Evolutionary conservation across 2,797 vertebrate species (phyloP), one percentile per base, ranked within the genome.

Genomic region (Catharus ustulatus): DNA sequence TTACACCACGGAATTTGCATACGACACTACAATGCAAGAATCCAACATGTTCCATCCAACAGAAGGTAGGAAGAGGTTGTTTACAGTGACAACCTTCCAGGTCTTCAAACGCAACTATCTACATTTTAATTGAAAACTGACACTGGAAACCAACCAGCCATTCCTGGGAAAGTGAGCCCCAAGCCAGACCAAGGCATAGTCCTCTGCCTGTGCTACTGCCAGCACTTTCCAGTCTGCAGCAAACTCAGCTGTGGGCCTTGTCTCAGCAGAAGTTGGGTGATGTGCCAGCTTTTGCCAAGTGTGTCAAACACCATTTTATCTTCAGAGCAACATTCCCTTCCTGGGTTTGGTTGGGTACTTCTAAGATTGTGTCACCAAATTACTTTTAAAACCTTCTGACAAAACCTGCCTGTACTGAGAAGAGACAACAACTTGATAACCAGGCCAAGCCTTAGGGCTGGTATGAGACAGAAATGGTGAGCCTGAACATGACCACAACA

Each of bases 171-270:
- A 77, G 63, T 2, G 3, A 89, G 57, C 23, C 11, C 46, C 1
- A 0, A 10, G 38, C 24, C 30, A 42, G 34, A 32, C 48, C n/a
- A 82, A 61, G 43, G 13, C 4, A 1, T 0, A 11, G 20, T 7
- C 36, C 42, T 76, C 76, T 61, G 40, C 38, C 21, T 0, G 0
- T 3, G 23, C 69, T 68, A 58, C 30, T 18, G 24, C 15, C 1
- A 0, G 52, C 9, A 6, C n/a, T 52, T 73, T 45, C 32, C 67
- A 34, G 26, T 4, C 24, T 29, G 22, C 64, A 51, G 29, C 59
- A 59, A 45, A 52, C 34, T 54, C 43, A 46, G 62, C 0, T 7
- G 4, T 1, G 9, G 32, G 48, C 36, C 59, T 48, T 22, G 67
- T 18, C 59, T 55, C 59, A 54, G 90, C 38, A 93, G 36, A 63